phyloP scores from a whole-genome alignment of 2,888 invertebrate species.

The Melangyna quadrimaculata region DNA sequence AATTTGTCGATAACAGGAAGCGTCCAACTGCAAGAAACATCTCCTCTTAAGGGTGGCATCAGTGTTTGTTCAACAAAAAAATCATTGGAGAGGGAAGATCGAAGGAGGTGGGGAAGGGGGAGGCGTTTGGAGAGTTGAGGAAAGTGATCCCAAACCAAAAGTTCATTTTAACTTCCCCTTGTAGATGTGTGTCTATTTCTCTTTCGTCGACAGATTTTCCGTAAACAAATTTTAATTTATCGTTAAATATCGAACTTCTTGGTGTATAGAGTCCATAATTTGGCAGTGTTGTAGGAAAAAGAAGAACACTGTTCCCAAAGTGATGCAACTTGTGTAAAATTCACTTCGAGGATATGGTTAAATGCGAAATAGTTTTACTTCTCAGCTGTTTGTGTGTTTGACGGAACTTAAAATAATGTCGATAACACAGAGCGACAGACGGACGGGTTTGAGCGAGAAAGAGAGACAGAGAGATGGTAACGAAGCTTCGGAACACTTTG shows the following conservation, averaged over 20 bases:
- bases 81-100: background rate
- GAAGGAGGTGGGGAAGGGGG: background rate
- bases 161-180: background rate
- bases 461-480: slow-evolving; percentile 22
- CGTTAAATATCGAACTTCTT: slow-evolving; percentile 67
- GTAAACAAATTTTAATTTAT: slow-evolving; percentile 72
- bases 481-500: slow-evolving; percentile 1
- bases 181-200: background rate
- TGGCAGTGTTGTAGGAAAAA: background rate
- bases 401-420: slow-evolving; percentile 24
- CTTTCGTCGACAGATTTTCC: slow-evolving; percentile 48
- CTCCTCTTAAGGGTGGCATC: slow-evolving; percentile 39
- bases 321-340: slow-evolving; percentile 45
- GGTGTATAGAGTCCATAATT: slow-evolving; percentile 66
- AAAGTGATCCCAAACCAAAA: background rate
- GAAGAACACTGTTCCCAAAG: slow-evolving; percentile 5
- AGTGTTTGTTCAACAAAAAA: slow-evolving; percentile 13
- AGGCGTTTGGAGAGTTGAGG: background rate
- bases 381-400: slow-evolving; percentile 50
- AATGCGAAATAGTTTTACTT: slow-evolving; percentile 31
- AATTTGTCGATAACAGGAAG: slow-evolving; percentile 71
- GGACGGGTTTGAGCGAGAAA: background rate
- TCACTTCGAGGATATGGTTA: slow-evolving; percentile 12
- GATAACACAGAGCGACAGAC: background rate
- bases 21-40: slow-evolving; percentile 66